These are phyloP conservation scores for Picathartes gymnocephalus DNA, from an alignment of 2,113 vertebrate species.

Conservation along the genomic window DNA sequence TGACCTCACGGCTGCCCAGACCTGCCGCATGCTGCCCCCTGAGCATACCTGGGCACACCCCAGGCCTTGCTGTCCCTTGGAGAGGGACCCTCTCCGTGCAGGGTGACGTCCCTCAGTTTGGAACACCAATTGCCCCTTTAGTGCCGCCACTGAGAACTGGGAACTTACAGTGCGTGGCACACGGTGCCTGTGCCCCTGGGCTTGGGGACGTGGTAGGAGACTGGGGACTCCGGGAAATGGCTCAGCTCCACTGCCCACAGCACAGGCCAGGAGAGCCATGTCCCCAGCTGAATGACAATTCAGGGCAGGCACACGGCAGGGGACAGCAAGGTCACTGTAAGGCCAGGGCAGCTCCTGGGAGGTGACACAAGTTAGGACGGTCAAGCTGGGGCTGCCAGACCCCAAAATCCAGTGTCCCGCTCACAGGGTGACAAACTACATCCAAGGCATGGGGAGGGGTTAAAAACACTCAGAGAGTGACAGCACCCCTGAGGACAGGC, in stretches of 20 bases:
- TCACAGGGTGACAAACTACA: neutral
- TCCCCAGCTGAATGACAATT: accelerated
- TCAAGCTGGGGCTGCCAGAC: neutral
- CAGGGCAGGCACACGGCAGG: neutral
- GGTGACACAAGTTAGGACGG: neutral
- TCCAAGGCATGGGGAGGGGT: neutral
- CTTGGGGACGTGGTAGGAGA: accelerated
- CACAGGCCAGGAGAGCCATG: too few species aligned
- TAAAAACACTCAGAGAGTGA: neutral
- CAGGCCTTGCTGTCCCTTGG: neutral
- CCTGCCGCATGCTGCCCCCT: neutral
- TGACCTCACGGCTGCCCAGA: neutral
- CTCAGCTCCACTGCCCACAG: neutral
- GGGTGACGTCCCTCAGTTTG: too few species aligned
- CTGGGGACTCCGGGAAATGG: neutral
- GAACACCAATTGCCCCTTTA: neutral
- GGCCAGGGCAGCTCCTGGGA: neutral
- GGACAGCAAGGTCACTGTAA: neutral
- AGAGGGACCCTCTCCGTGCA: neutral
- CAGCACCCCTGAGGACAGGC: neutral
- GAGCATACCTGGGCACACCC: neutral
- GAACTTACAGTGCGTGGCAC: accelerated
- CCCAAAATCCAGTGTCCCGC: neutral
- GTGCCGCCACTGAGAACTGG: neutral
- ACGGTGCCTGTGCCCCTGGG: neutral